A percentile compares a stretch with the other conserved stretches of the same genome.
Conservation (phyloP, 2,888 invertebrate genomes). For the Plagiodera versicolora region DNA sequence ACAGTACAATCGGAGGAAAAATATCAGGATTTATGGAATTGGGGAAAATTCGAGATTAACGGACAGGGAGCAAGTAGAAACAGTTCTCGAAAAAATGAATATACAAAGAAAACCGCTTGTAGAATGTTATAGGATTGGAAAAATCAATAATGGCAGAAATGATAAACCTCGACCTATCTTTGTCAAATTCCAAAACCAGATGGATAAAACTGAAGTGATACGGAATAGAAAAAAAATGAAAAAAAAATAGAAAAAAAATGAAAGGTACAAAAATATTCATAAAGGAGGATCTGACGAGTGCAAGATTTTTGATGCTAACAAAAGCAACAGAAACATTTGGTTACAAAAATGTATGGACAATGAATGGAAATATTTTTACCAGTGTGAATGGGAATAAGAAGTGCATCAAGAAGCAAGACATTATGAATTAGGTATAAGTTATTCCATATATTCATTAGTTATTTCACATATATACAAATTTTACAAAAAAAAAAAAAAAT, state of each 20-base stretch:
- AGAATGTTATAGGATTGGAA: no score
- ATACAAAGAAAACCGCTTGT: not conserved
- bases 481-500: not conserved
- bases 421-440: no score
- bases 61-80: not conserved
- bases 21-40: not conserved
- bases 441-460: no score
- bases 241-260: not conserved
- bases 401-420: not conserved
- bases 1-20: no score
- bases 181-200: not conserved
- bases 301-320: not conserved
- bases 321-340: no score
- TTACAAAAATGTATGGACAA: no score
- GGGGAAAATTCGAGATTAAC: not conserved
- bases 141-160: not conserved
- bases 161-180: not conserved
- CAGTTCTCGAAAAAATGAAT: not conserved
- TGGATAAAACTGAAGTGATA: not conserved
- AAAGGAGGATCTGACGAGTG: not conserved
- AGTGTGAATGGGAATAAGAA: not conserved
- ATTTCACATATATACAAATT: no score
- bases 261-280: not conserved
- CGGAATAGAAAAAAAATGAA: no score
- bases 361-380: no score